Percentiles rank a stretch among this genome's conserved stretches.
Conservation (phyloP, 1,140 invertebrate species). For the Brachionus rotundiformis region DNA sequence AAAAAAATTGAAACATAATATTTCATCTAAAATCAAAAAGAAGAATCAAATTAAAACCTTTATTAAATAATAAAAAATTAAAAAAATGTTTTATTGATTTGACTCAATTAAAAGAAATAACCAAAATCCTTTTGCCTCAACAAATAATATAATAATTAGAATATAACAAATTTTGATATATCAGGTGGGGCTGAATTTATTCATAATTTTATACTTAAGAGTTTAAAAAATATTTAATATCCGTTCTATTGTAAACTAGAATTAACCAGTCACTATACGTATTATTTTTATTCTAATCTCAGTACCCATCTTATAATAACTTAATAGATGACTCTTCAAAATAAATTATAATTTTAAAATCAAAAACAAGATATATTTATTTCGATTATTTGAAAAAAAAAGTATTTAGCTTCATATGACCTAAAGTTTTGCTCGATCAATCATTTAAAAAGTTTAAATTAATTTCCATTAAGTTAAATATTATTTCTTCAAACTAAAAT, state of each 20-base stretch:
- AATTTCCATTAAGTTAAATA: background rate
- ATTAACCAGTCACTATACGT: background rate
- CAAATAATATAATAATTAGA: too few species aligned
- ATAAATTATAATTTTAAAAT: slow-evolving; percentile 1
- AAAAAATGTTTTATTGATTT: too few species aligned
- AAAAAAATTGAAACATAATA: too few species aligned
- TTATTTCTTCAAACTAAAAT: background rate
- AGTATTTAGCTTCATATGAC: background rate
- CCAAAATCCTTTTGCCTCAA: too few species aligned
- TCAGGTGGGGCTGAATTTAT: too few species aligned
- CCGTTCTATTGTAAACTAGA: background rate
- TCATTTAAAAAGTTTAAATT: background rate
- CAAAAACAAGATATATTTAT: background rate
- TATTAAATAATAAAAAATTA: too few species aligned
- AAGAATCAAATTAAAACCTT: too few species aligned
- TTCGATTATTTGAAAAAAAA: background rate
- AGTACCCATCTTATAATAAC: background rate
- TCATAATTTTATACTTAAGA: background rate
- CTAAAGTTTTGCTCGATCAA: background rate
- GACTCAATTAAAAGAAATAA: too few species aligned
- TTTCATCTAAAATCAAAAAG: too few species aligned
- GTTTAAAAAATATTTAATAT: too few species aligned
- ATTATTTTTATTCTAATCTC: background rate
- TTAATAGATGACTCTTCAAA: background rate
- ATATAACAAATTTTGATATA: too few species aligned